A percentile compares a stretch with the other conserved stretches of the same genome.
These are phyloP conservation scores for Pipistrellus nathusii DNA, from an alignment of 2,797 vertebrate species.

Conservation along the genomic window DNA sequence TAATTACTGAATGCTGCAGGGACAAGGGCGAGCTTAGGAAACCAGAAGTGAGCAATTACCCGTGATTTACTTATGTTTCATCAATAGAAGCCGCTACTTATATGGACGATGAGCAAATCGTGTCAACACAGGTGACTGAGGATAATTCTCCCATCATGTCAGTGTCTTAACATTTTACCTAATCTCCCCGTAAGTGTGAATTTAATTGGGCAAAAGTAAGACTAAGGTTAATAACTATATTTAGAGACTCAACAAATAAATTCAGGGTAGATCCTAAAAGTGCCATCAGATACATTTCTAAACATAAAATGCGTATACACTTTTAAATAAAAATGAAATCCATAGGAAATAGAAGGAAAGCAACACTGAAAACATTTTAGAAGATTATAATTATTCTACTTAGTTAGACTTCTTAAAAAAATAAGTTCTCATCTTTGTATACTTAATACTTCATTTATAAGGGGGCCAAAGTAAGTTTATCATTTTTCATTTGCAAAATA, in stretches of 20 bases:
- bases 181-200: background rate
- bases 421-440: background rate
- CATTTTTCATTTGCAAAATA: background rate
- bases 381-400: background rate
- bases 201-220: background rate
- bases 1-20: constrained; percentile 50
- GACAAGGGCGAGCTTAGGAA: constrained; percentile 30
- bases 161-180: background rate
- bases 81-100: constrained; percentile 59
- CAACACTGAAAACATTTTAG: background rate
- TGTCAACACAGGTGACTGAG: constrained; percentile 6
- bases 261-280: background rate
- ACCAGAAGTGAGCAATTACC: constrained; percentile 41
- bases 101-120: constrained; percentile 20
- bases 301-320: background rate
- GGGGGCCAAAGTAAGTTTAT: background rate
- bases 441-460: background rate
- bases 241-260: background rate
- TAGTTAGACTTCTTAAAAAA: background rate
- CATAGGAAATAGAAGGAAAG: background rate
- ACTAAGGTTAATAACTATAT: background rate
- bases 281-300: background rate
- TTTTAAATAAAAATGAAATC: background rate
- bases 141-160: background rate
- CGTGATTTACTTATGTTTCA: constrained; percentile 40